These are phyloP conservation scores for Euzetes globulus DNA, from an alignment of 2,888 invertebrate species.

Conservation along the genomic window DNA sequence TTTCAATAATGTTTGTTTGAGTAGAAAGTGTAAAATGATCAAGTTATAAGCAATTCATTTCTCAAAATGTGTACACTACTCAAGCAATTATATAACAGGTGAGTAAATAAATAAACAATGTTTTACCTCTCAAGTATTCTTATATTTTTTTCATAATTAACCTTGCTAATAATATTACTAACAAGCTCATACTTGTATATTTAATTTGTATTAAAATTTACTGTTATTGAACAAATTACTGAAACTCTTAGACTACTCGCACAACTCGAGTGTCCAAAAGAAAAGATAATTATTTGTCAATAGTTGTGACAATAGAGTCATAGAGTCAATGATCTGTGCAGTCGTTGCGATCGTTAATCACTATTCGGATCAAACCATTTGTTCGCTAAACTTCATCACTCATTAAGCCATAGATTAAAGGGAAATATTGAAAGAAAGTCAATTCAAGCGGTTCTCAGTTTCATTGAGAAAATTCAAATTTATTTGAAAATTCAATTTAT, in stretches of 20 bases:
- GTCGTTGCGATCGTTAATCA: not conserved
- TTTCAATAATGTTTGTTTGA: not conserved
- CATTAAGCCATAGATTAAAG: not conserved
- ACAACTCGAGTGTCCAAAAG: no score
- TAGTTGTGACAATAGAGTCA: not conserved
- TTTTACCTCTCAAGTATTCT: not conserved
- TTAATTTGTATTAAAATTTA: no score
- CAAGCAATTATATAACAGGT: not conserved
- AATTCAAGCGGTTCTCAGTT: not conserved
- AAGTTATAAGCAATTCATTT: not conserved
- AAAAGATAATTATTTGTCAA: not conserved
- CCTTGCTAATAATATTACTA: not conserved
- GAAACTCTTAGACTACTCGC: no score
- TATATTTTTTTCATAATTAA: not conserved
- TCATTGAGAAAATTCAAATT: not conserved
- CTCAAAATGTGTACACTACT: not conserved
- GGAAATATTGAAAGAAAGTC: not conserved
- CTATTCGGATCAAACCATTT: not conserved
- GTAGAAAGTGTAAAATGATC: not conserved
- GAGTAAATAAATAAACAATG: not conserved
- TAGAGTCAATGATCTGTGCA: not conserved
- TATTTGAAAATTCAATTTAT: no score
- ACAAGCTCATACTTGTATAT: no score
- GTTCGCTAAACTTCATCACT: not conserved
- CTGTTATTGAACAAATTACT: no score